phyloP scores from a whole-genome alignment of 2,888 invertebrate genomes.

The Drosophila dives region DNA sequence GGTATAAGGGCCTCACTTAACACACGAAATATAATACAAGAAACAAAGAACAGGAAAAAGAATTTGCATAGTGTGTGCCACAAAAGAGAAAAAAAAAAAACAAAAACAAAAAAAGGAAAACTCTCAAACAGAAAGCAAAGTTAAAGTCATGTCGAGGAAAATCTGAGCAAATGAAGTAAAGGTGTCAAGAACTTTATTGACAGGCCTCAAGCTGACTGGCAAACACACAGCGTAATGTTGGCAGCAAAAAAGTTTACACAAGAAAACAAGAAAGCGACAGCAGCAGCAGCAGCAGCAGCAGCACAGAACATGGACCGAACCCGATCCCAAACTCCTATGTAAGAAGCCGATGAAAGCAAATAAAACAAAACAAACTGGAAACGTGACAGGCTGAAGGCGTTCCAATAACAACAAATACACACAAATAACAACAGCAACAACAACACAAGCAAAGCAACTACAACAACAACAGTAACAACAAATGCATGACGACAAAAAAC shows the following conservation, averaged over 20 bases:
- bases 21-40: slow-evolving; percentile 20
- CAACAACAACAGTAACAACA: slow-evolving; percentile 27
- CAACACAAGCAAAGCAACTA: background rate
- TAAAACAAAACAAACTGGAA: slow-evolving; percentile 70
- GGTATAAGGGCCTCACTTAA: slow-evolving; percentile 18
- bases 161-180: slow-evolving; percentile 78
- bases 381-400: slow-evolving; percentile 67
- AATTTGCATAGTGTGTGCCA: slow-evolving; percentile 50
- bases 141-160: slow-evolving; percentile 72
- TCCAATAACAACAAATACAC: slow-evolving; percentile 35
- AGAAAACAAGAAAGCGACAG: slow-evolving; percentile 35
- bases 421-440: background rate
- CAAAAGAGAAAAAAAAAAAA: slow-evolving; percentile 17
- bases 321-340: slow-evolving; percentile 25
- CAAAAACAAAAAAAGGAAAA: slow-evolving; percentile 33
- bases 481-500: slow-evolving; percentile 41
- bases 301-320: slow-evolving; percentile 13
- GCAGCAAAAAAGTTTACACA: slow-evolving; percentile 51
- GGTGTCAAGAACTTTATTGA: slow-evolving; percentile 80
- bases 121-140: slow-evolving; percentile 60
- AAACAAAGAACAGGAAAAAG: slow-evolving; percentile 17
- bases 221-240: slow-evolving; percentile 55
- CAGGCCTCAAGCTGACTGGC: slow-evolving; percentile 62
- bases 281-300: slow-evolving; percentile 7
- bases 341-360: slow-evolving; percentile 65